A percentile compares a stretch with the other conserved stretches of the same genome.
These are phyloP conservation scores for Oplegnathus fasciatus DNA, from an alignment of 2,113 vertebrate genomes.

Conservation along the genomic window DNA sequence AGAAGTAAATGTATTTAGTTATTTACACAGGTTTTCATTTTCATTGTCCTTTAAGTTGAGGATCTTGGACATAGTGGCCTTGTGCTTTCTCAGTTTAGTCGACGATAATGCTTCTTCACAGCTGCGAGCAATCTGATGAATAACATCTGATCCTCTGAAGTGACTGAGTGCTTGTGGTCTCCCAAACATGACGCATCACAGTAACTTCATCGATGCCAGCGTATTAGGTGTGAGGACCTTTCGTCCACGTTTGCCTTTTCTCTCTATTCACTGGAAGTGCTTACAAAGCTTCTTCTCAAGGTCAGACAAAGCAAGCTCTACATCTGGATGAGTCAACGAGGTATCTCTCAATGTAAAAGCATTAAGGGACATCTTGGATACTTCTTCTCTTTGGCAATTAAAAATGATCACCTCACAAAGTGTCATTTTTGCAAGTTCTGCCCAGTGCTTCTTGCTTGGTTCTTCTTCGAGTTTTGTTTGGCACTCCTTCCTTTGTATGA, in stretches of 20 bases:
- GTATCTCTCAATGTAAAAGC: conserved; percentile 13
- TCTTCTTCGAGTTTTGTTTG: not conserved
- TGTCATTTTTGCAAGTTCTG: not conserved
- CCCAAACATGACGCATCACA: too few relatives aligned
- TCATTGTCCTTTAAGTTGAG: too few relatives aligned
- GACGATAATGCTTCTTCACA: too few relatives aligned
- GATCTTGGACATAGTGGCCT: too few relatives aligned
- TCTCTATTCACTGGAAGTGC: conserved; percentile 17
- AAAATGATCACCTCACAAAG: conserved; percentile 3
- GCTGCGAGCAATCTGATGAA: too few relatives aligned
- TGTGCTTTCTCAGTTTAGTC: too few relatives aligned
- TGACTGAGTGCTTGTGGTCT: too few relatives aligned
- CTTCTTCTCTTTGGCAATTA: not conserved
- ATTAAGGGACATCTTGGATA: not conserved
- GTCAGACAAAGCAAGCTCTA: conserved; percentile 31
- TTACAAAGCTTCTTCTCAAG: conserved; percentile 9
- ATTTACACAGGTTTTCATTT: too few relatives aligned
- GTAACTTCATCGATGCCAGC: too few relatives aligned
- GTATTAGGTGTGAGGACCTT: not conserved
- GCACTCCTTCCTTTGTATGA: not conserved
- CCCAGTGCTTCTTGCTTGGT: not conserved
- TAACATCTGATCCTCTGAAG: too few relatives aligned
- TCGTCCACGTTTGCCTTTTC: conserved; percentile 8
- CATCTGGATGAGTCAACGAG: conserved; percentile 14
- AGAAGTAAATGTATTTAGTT: too few relatives aligned